phyloP scores from a whole-genome alignment of 2,113 vertebrate genomes.

The Montifringilla adamsi region DNA sequence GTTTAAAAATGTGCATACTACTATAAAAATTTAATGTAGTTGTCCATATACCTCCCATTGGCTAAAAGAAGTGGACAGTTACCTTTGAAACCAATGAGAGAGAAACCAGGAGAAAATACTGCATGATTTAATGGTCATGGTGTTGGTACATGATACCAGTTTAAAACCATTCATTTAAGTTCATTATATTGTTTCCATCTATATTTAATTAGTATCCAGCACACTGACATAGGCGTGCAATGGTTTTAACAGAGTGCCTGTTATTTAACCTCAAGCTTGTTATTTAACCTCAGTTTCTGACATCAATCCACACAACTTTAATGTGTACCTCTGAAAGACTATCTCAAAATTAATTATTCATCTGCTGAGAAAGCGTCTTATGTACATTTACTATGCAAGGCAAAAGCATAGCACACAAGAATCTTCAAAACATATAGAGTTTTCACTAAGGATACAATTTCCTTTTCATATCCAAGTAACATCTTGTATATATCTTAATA shows the following conservation, averaged over 20 bases:
- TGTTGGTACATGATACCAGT: background rate
- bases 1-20: background rate
- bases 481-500: background rate
- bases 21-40: background rate
- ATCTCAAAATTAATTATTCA: slow-evolving; percentile 70
- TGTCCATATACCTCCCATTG: background rate
- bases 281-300: slow-evolving; percentile 70
- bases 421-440: background rate
- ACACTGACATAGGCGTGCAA: slow-evolving; percentile 20
- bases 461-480: background rate
- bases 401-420: slow-evolving; percentile 2
- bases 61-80: background rate
- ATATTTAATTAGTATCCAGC: slow-evolving; percentile 62
- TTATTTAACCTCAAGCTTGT: slow-evolving; percentile 66
- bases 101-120: background rate
- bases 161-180: slow-evolving; percentile 48
- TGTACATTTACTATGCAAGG: slow-evolving; percentile 22
- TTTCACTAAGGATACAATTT: background rate
- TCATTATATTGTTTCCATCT: slow-evolving; percentile 62
- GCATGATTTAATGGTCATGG: background rate
- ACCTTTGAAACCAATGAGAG: background rate
- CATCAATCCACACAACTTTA: slow-evolving; percentile 67
- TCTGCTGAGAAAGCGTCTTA: slow-evolving; percentile 16
- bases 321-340: slow-evolving; percentile 57
- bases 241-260: slow-evolving; percentile 48